Evolutionary conservation across 1,140 invertebrate species (phyloP).

Genomic region (Anastrepha ludens): DNA sequence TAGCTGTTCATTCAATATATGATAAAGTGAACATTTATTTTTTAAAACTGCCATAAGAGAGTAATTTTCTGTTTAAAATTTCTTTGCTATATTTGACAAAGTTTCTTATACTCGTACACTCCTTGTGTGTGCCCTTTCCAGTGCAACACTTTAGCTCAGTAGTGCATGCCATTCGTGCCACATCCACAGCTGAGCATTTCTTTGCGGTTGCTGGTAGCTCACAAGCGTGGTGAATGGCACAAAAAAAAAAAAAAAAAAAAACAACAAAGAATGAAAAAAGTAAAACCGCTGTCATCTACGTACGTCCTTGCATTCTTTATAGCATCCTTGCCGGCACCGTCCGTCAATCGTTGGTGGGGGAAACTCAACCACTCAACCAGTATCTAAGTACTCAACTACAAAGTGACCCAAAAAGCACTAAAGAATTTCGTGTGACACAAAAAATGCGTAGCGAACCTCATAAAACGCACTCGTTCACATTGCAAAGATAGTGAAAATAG

Average conservation of each 20-base stretch:
- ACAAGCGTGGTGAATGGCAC: not conserved
- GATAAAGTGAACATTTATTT: not conserved
- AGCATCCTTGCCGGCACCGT: not conserved
- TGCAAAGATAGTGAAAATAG: not conserved
- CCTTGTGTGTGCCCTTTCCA: not conserved
- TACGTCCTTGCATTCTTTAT: not conserved
- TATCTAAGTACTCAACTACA: not conserved
- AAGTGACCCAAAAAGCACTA: conserved; percentile 52
- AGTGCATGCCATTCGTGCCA: conserved; percentile 1
- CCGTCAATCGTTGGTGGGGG: not conserved
- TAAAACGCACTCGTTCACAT: conserved; percentile 24
- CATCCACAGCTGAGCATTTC: not conserved
- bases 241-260: not conserved
- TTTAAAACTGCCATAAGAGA: too few species aligned
- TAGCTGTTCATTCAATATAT: not conserved
- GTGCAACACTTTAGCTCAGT: not conserved
- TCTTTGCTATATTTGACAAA: not conserved
- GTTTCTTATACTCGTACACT: not conserved
- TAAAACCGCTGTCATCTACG: not conserved
- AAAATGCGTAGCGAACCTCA: not conserved
- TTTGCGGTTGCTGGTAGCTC: conserved; percentile 6
- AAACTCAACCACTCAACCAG: not conserved
- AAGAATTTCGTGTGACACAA: conserved; percentile 48
- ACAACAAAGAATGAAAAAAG: not conserved
- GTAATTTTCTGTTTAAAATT: not conserved